phyloP scores from a whole-genome alignment of 2,797 vertebrate genomes.

The Falco biarmicus region DNA sequence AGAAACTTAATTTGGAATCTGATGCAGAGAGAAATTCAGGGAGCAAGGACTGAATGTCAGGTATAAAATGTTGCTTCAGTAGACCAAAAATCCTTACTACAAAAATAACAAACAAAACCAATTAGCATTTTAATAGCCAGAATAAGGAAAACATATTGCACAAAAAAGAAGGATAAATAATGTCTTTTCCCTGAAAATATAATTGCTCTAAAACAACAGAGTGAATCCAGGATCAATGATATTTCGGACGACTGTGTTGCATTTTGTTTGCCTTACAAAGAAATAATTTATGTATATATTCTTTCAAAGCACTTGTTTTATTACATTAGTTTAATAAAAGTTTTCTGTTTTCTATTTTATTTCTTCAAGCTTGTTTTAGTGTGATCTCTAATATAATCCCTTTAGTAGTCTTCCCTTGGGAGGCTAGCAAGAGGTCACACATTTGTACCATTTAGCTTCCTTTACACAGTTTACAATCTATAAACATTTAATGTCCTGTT shows the following conservation, averaged over 20 bases:
- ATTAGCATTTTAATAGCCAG: neutral
- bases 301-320: neutral
- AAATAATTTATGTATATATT: neutral
- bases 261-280: neutral
- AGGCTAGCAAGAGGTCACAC: neutral
- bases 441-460: neutral
- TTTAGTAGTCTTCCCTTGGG: neutral
- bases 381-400: neutral
- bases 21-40: neutral
- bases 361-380: neutral
- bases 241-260: neutral
- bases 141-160: neutral
- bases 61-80: neutral
- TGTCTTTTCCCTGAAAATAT: neutral
- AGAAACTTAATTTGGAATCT: neutral
- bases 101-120: neutral
- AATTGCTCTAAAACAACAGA: neutral
- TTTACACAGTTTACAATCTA: neutral
- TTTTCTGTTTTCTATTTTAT: neutral
- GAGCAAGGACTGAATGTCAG: neutral
- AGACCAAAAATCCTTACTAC: neutral
- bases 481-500: neutral
- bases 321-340: neutral
- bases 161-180: neutral
- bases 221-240: neutral